Conservation (phyloP, 1,140 invertebrate species). For the Macrostomum lignano region DNA sequence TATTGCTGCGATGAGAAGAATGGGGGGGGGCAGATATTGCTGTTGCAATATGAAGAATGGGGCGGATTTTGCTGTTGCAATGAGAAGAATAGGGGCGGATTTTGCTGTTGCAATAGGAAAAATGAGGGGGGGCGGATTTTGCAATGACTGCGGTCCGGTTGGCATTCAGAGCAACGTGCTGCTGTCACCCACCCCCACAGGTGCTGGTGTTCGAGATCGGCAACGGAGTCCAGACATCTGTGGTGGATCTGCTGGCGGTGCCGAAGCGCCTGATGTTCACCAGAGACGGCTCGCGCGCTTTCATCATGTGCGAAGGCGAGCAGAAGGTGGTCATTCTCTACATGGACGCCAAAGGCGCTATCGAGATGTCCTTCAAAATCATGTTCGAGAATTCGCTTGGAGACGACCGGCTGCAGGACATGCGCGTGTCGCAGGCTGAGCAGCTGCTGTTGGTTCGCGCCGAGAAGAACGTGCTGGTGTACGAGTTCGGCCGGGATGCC, state of each 20-base stretch:
- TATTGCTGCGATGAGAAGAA: too few species aligned
- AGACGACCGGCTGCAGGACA: constrained; percentile 11
- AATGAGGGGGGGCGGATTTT: too few species aligned
- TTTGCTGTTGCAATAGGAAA: too few species aligned
- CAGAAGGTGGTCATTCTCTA: constrained; percentile 14
- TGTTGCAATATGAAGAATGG: too few species aligned
- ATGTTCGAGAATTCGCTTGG: constrained; percentile 11
- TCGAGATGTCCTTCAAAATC: constrained; percentile 16
- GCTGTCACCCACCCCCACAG: too few species aligned
- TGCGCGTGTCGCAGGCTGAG: constrained; percentile 12
- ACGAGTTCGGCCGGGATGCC: constrained; percentile 12
- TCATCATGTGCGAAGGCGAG: constrained; percentile 11
- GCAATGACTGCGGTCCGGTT: too few species aligned
- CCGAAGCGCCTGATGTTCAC: constrained; percentile 12
- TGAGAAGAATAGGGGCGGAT: too few species aligned
- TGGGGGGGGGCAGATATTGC: too few species aligned
- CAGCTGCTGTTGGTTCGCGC: constrained; percentile 13
- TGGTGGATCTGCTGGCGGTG: constrained; percentile 4
- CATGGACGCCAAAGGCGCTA: constrained; percentile 10
- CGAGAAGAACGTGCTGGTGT: constrained; percentile 12
- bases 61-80: too few species aligned
- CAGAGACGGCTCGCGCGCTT: constrained; percentile 12
- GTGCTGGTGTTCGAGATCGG: neutral
- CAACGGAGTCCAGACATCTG: neutral
- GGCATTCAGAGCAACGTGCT: too few species aligned